A percentile compares a stretch with the other conserved stretches of the same genome.
Evolutionary conservation across 2,113 vertebrate species (phyloP).

Genomic region (Tetrao urogallus): DNA sequence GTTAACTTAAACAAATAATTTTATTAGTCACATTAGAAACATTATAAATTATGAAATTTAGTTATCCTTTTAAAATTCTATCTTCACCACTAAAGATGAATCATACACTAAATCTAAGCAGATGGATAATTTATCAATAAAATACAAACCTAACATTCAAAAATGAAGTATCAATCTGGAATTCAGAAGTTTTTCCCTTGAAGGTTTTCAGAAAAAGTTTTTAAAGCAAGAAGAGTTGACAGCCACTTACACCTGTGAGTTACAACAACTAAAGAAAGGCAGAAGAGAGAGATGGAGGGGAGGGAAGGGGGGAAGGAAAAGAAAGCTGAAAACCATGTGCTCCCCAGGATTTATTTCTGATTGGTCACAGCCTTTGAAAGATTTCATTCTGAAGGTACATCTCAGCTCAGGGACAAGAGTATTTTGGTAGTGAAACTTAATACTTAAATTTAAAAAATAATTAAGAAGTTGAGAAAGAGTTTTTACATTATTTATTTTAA

Average conservation of each 20-base stretch:
- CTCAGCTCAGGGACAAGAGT: background rate
- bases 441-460: background rate
- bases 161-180: background rate
- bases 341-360: background rate
- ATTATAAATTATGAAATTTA: background rate
- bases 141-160: background rate
- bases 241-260: background rate
- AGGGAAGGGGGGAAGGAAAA: background rate
- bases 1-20: background rate
- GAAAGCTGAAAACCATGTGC: background rate
- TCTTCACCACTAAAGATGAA: background rate
- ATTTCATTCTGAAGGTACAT: background rate
- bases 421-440: background rate
- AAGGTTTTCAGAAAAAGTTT: background rate
- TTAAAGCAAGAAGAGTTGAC: background rate
- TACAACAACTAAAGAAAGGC: background rate
- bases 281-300: constrained; percentile 17
- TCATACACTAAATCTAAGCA: background rate
- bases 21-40: background rate
- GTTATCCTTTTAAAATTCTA: background rate
- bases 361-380: background rate
- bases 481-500: background rate
- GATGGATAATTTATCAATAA: background rate
- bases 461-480: too few relatives aligned
- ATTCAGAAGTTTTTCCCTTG: background rate